Percentiles rank a stretch among this genome's conserved stretches.
These are phyloP conservation scores for Pilophorus perplexus DNA, from an alignment of 2,888 invertebrate species.

Conservation along the genomic window DNA sequence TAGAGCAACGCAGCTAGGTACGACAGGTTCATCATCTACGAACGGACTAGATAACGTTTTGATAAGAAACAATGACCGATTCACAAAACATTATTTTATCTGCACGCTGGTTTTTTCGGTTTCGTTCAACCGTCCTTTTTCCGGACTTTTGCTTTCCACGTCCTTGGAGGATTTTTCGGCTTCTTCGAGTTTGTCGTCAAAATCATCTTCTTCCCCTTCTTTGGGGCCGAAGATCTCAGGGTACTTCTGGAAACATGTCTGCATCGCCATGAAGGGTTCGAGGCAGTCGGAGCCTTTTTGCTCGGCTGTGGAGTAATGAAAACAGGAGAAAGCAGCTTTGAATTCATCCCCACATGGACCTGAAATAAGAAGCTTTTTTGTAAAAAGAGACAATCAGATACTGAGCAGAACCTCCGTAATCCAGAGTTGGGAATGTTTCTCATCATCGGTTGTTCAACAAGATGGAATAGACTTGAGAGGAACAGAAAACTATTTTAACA, in stretches of 20 bases:
- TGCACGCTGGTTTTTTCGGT: slow-evolving; percentile 30
- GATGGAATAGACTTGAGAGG: no score
- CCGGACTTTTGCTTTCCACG: neutral
- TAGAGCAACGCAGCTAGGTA: no score
- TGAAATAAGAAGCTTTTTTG: slow-evolving; percentile 51
- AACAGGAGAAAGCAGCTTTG: slow-evolving; percentile 90
- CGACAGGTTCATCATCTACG: no score
- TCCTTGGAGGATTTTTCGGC: neutral
- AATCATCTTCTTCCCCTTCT: slow-evolving; percentile 55
- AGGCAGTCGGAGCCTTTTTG: slow-evolving; percentile 93
- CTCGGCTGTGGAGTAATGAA: slow-evolving; percentile 84
- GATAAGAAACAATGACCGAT: no score
- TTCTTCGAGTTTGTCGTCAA: neutral
- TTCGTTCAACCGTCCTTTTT: neutral
- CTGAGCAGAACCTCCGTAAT: no score
- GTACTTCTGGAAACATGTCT: slow-evolving; percentile 82
- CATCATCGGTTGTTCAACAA: no score
- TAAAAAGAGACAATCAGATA: no score
- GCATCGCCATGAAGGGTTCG: slow-evolving; percentile 86
- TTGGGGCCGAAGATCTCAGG: slow-evolving; percentile 70
- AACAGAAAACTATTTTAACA: no score
- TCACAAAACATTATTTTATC: slow-evolving; percentile 30
- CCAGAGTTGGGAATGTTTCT: no score
- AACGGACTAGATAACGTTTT: slow-evolving; percentile 18
- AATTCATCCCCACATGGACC: slow-evolving; percentile 94